Percentiles rank a stretch among this genome's conserved stretches.
These are phyloP conservation scores for Rhagonycha lutea DNA, from an alignment of 2,888 invertebrate genomes.

Conservation along the genomic window DNA sequence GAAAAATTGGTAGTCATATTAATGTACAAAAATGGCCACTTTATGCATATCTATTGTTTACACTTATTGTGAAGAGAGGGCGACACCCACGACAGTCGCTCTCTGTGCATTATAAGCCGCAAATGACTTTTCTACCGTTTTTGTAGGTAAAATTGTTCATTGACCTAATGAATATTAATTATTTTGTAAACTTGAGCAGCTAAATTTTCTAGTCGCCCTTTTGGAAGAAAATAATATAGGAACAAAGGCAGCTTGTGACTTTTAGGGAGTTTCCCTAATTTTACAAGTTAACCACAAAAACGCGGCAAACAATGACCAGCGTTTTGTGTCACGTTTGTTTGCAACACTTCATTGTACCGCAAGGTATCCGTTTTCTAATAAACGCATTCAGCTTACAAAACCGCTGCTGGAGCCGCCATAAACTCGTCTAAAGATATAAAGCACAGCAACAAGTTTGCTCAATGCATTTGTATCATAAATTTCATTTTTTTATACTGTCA, in stretches of 20 bases:
- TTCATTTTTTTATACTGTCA: neutral
- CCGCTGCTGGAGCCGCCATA: neutral
- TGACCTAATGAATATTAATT: neutral
- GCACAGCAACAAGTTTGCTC: neutral
- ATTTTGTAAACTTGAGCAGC: conserved; percentile 7
- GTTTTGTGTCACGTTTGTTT: neutral
- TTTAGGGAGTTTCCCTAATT: neutral
- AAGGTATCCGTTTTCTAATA: neutral
- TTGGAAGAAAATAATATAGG: neutral
- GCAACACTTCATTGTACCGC: neutral
- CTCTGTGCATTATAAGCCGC: neutral
- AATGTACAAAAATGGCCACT: neutral
- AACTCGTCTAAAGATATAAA: neutral
- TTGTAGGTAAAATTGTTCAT: neutral
- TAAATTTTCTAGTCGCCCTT: conserved; percentile 7
- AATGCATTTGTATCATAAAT: neutral
- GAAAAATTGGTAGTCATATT: neutral
- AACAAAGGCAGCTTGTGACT: neutral
- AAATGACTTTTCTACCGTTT: neutral
- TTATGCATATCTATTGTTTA: neutral
- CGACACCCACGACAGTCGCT: neutral
- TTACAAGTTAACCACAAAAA: neutral
- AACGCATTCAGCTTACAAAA: neutral
- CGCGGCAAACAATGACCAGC: neutral
- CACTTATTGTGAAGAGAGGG: neutral